Percentiles rank a stretch among this genome's conserved stretches.
phyloP scores from a whole-genome alignment of 2,888 invertebrate genomes.

The Cepaea hortensis region DNA sequence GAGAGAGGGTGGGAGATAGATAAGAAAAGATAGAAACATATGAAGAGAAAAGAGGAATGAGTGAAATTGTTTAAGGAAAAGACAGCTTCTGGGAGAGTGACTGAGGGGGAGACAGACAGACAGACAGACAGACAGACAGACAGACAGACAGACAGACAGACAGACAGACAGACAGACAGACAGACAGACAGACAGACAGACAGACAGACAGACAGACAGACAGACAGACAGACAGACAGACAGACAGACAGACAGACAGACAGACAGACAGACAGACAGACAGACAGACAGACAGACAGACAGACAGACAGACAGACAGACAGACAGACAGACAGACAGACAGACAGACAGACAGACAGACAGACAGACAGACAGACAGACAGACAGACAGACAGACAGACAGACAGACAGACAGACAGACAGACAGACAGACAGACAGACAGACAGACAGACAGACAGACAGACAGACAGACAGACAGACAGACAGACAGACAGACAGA shows the following conservation, averaged over 20 bases:
- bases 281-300: conserved; percentile 22
- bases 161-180: conserved; percentile 5
- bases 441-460: conserved; percentile 20
- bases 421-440: conserved; percentile 37
- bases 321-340: conserved; percentile 20
- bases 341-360: conserved; percentile 17
- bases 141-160: conserved; percentile 23
- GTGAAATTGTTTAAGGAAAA: too few species aligned
- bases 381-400: conserved; percentile 25
- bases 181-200: neutral
- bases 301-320: conserved; percentile 20
- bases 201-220: conserved; percentile 11
- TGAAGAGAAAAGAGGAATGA: too few species aligned
- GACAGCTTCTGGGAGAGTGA: neutral
- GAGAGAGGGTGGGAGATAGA: too few species aligned
- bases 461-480: conserved; percentile 24
- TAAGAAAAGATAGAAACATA: too few species aligned
- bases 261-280: conserved; percentile 21
- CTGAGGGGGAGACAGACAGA: neutral
- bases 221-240: conserved; percentile 26
- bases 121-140: conserved; percentile 15
- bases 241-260: conserved; percentile 20
- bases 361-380: conserved; percentile 15
- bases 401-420: conserved; percentile 32
- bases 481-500: conserved; percentile 15